Conservation (phyloP, 2,888 invertebrate species). For the Drosophila differens region DNA sequence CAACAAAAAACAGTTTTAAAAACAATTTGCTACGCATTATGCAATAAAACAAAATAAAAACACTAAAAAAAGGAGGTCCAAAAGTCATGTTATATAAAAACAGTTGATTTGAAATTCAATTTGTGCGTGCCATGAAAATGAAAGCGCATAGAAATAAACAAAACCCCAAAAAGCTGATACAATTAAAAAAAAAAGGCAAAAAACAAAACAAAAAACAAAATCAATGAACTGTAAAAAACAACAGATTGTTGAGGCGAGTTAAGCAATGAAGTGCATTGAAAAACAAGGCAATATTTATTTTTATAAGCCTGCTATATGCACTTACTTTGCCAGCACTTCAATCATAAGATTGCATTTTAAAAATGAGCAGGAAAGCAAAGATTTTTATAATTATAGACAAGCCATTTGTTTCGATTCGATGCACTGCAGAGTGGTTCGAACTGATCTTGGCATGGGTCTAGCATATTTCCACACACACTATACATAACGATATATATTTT, state of each 20-base stretch:
- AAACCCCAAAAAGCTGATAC: slow-evolving; percentile 28
- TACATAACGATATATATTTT: slow-evolving; percentile 1
- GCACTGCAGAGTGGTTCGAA: slow-evolving; percentile 15
- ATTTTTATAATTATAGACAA: slow-evolving; percentile 69
- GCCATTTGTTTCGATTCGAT: slow-evolving; percentile 49
- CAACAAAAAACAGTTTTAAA: slow-evolving; percentile 28
- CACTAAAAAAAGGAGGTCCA: slow-evolving; percentile 21
- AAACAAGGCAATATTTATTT: slow-evolving; percentile 24
- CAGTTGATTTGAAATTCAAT: slow-evolving; percentile 63
- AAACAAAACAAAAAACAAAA: slow-evolving; percentile 29
- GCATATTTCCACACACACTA: slow-evolving; percentile 22
- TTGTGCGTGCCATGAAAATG: slow-evolving; percentile 55
- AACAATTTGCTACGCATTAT: slow-evolving; percentile 40
- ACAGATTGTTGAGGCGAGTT: background rate
- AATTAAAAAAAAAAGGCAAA: slow-evolving; percentile 39
- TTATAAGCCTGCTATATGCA: slow-evolving; percentile 50
- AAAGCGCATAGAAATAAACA: slow-evolving; percentile 61
- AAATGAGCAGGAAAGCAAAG: slow-evolving; percentile 43
- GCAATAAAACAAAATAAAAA: slow-evolving; percentile 17
- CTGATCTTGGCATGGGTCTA: slow-evolving; percentile 62
- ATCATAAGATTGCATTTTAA: slow-evolving; percentile 62
- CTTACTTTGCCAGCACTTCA: slow-evolving; percentile 53
- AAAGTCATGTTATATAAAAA: slow-evolving; percentile 45
- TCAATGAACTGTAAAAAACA: slow-evolving; percentile 18
- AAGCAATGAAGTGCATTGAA: slow-evolving; percentile 16